These are phyloP conservation scores for Campaea margaritaria DNA, from an alignment of 2,888 invertebrate genomes.

Conservation along the genomic window DNA sequence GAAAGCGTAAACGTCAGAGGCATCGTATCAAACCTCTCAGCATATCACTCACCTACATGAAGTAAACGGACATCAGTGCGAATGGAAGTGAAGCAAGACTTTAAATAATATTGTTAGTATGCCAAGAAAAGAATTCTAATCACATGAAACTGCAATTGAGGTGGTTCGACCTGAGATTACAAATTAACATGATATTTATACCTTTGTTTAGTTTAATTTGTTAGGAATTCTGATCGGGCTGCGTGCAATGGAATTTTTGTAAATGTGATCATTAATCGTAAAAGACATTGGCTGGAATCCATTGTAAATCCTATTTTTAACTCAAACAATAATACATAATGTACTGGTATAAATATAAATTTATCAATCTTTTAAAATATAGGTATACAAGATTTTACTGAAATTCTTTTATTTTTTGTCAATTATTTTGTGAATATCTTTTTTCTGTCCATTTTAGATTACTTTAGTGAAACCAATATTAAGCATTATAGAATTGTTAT, in stretches of 20 bases:
- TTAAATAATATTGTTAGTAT: too few relatives aligned
- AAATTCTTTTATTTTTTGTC: too few relatives aligned
- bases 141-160: too few relatives aligned
- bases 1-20: constrained; percentile 20
- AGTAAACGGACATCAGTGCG: neutral
- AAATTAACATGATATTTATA: too few relatives aligned
- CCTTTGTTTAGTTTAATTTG: neutral
- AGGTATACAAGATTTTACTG: too few relatives aligned
- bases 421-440: too few relatives aligned
- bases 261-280: neutral
- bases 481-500: too few relatives aligned
- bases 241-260: neutral
- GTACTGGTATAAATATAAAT: neutral
- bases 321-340: neutral
- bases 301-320: neutral
- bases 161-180: too few relatives aligned
- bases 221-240: neutral
- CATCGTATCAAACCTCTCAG: constrained; percentile 31
- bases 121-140: too few relatives aligned
- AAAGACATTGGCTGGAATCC: neutral
- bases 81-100: constrained; percentile 1
- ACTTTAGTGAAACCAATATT: too few relatives aligned
- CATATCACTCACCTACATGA: constrained; percentile 47
- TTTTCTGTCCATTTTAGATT: too few relatives aligned
- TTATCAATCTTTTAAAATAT: too few relatives aligned